Percentiles rank a stretch among this genome's conserved stretches.
Evolutionary conservation across 2,113 vertebrate genomes (phyloP).

Genomic region (Thermophis baileyi): DNA sequence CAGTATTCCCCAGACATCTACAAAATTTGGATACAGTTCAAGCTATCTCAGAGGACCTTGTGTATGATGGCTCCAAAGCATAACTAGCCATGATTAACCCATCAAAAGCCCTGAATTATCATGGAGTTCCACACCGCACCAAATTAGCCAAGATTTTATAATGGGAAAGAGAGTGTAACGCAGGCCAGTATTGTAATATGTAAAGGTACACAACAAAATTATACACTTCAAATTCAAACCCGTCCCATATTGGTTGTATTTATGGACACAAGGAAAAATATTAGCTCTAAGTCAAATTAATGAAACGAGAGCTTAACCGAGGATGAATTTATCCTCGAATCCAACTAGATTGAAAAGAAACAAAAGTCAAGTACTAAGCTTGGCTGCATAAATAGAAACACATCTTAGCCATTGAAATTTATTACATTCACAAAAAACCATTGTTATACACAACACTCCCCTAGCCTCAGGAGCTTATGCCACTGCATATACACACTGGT

Average conservation of each 20-base stretch:
- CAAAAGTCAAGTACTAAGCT: slow-evolving; percentile 59
- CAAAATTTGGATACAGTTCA: neutral
- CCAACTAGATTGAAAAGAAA: slow-evolving; percentile 54
- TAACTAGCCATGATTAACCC: neutral
- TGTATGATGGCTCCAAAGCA: neutral
- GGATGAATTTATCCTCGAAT: slow-evolving; percentile 55
- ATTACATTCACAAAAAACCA: slow-evolving; percentile 66
- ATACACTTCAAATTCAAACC: neutral
- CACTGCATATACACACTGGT: slow-evolving; percentile 45
- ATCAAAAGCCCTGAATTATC: neutral
- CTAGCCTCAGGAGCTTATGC: slow-evolving; percentile 54
- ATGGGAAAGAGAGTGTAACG: neutral
- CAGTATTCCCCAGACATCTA: neutral
- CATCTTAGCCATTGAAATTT: slow-evolving; percentile 58
- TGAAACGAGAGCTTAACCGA: slow-evolving; percentile 48
- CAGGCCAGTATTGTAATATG: neutral
- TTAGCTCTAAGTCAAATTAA: slow-evolving; percentile 43
- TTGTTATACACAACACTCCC: slow-evolving; percentile 64
- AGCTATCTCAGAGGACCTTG: neutral
- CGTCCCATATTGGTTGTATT: neutral
- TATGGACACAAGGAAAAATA: slow-evolving; percentile 44
- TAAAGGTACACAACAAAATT: neutral
- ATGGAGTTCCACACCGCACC: neutral
- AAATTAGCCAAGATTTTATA: neutral
- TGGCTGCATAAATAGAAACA: slow-evolving; percentile 64